Evolutionary conservation across 2,888 invertebrate species (phyloP).

Genomic region (Lasioglossum marginatum): DNA sequence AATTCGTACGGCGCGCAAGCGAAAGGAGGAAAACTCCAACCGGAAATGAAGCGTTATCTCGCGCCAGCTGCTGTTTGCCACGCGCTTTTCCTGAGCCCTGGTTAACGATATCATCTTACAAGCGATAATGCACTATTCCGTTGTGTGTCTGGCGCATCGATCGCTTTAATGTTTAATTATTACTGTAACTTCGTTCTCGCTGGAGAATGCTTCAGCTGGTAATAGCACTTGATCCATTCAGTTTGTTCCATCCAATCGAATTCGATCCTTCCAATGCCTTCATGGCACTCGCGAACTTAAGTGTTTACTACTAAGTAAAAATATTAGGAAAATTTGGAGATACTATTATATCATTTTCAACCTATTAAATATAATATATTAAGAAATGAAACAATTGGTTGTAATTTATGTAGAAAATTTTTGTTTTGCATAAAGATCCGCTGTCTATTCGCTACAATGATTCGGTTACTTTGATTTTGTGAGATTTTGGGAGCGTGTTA

Average conservation of each 20-base stretch:
- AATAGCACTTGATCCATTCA: background rate
- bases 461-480: no score
- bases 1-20: slow-evolving; percentile 9
- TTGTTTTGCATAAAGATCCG: no score
- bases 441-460: no score
- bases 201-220: background rate
- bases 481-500: no score
- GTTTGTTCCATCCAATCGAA: background rate
- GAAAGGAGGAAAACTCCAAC: slow-evolving; percentile 3
- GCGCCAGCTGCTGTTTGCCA: slow-evolving; percentile 28
- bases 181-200: background rate
- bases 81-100: background rate
- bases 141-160: background rate
- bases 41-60: slow-evolving; percentile 39
- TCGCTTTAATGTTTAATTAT: background rate
- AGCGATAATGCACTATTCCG: background rate
- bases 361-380: no score
- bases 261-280: background rate
- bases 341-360: no score
- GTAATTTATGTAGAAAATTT: no score
- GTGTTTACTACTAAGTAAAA: no score
- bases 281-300: background rate
- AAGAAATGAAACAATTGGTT: no score
- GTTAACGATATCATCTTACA: background rate
- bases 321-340: no score